Base-by-base conservation (phyloP, 1,140 invertebrate genomes). In the Diprion similis region DNA sequence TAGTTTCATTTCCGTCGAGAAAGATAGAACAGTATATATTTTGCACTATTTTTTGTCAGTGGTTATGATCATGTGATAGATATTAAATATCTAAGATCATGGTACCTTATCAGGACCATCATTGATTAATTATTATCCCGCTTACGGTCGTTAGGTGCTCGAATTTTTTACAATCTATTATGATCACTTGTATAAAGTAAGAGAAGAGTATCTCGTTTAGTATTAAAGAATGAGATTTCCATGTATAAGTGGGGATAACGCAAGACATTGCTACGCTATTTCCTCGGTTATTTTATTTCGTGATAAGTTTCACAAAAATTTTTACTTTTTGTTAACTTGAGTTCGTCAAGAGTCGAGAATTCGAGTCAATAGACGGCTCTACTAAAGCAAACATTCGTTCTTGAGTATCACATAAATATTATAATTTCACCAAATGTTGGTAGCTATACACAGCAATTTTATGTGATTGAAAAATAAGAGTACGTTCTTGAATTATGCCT, bases 71-170 rank as follows among this genome's bases (percentile, higher is more conserved):
- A 8, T 59, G 51, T 59, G 51, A 59, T 59, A 17, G 11, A 15
- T 15, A 8, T 59, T 59, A 59, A 59, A 17, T 59, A 59, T 59
- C 51, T 17, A 13, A 59, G n/a, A 59, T 59, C n/a, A 4, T 59
- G 51, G 51, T 59, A 15, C 51, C 51, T 59, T 59, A 59, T 59
- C 4, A 6, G 51, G 51, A 59, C 51, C 8, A 59, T 17, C n/a
- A 9, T 59, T 59, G 51, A 59, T 59, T 59, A 59, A 59, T 59
- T 59, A 59, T 59, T 59, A 59, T 59, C n/a, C n/a, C n/a, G 9
- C 6, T 17, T 59, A 11, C 51, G 51, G 0, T 59, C 51, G 51
- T 17, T 59, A 59, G 51, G 51, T 59, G 51, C 51, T 59, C n/a
- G 51, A 59, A 17, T 59, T 59, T 59, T 59, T 59, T 59, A 59